Conservation (phyloP, 2,797 vertebrate genomes). For the Anguilla megastoma region DNA sequence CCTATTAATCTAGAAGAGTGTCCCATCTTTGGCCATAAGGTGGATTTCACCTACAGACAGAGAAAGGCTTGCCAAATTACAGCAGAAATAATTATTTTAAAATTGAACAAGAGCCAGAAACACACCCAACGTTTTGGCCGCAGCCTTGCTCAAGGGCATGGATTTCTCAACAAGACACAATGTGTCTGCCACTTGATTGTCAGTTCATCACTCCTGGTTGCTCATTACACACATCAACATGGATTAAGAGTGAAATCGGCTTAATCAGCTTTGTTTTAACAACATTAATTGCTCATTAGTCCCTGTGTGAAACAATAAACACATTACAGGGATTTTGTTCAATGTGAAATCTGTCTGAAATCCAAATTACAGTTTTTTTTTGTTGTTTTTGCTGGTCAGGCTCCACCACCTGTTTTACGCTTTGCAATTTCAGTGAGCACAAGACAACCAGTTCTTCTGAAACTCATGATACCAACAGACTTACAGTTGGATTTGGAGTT, state of each 20-base stretch:
- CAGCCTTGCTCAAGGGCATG: neutral
- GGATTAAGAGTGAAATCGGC: neutral
- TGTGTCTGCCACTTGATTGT: neutral
- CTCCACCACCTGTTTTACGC: neutral
- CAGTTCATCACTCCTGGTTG: neutral
- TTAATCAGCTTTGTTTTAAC: constrained; percentile 4
- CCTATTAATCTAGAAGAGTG: neutral
- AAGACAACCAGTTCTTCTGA: neutral
- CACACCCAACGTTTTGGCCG: neutral
- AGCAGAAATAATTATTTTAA: neutral
- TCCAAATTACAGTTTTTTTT: neutral
- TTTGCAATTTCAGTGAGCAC: neutral
- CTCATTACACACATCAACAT: neutral
- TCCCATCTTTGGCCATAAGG: neutral
- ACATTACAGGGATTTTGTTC: neutral
- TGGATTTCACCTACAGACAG: neutral
- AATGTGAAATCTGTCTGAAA: neutral
- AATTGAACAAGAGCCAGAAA: neutral
- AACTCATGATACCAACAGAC: neutral
- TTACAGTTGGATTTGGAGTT: neutral
- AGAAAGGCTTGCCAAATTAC: neutral
- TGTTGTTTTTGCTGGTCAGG: neutral
- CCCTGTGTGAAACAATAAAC: neutral
- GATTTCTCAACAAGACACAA: neutral
- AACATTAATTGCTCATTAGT: neutral